Evolutionary conservation across 2,888 invertebrate species (phyloP), one percentile per base, ranked within the genome.

Genomic region (Tenthredo notha): DNA sequence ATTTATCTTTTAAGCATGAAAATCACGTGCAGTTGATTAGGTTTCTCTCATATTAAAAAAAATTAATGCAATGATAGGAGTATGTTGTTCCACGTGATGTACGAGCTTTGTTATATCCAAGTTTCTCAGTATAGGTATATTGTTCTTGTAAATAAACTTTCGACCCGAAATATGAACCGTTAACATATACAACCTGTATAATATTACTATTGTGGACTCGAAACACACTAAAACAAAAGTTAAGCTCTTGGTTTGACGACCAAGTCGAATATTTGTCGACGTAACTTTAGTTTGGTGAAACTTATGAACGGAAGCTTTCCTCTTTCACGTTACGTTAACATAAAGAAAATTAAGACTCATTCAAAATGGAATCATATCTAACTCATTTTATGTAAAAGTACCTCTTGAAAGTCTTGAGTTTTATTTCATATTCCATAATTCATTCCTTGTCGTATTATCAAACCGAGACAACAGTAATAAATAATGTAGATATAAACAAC

Each of bases 231-330:
- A 33, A 33, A 29, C 2, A 18, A 33, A 33, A 29, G 67, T 67
- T 33, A 21, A 43, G 43, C 43, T 43, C 7, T 21, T 15, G 25
- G 3, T n/a, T 74, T 25, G 72, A 25, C 15, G 9, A 25, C 21
- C 43, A 1, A 74, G 43, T 43, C 43, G 72, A 74, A 74, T 43
- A 43, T 74, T 74, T 74, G 21, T 43, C 43, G 21, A 43, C 72
- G 40, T n/a, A 74, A 74, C 72, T 74, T 74, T 74, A 21, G 40
- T 43, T 74, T 21, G 72, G 12, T 74, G 12, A 74, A 74, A 21
- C 43, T 74, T 43, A 21, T 21, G 21, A 43, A 4, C 72, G 9
- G 43, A 43, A 74, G 43, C 21, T 40, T n/a, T 74, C 21, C 40
- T 67, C 15, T 67, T 25, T 1, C 33, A 18, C 5, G 33, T 43